Conservation (phyloP, 1,140 invertebrate species). For the Heterodera schachtii region DNA sequence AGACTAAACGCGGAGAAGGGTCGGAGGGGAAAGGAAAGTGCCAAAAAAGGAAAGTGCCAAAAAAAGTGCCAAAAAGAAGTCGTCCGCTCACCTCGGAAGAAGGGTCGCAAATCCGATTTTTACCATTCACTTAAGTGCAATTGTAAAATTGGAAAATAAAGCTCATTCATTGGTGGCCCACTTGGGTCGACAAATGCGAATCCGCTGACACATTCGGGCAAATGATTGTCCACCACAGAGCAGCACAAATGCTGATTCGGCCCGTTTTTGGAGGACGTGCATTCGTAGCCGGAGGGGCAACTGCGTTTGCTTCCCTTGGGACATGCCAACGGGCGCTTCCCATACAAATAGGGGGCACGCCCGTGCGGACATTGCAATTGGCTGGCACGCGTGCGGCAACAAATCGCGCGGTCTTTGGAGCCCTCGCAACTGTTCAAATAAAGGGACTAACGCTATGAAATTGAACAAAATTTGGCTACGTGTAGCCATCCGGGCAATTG, state of each 20-base stretch:
- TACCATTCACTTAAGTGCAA: constrained; percentile 30
- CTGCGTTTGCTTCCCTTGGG: constrained; percentile 56
- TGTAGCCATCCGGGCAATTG: constrained; percentile 64
- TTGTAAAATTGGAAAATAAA: not conserved
- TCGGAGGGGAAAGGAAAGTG: too few species aligned
- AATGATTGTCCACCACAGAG: constrained; percentile 46
- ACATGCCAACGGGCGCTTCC: constrained; percentile 51
- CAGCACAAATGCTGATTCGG: constrained; percentile 57
- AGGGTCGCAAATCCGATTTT: constrained; percentile 52
- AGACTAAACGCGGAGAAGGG: not conserved
- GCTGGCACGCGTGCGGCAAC: constrained; percentile 43
- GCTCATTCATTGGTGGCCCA: not conserved
- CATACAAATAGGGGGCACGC: constrained; percentile 52
- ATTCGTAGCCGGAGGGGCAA: constrained; percentile 59
- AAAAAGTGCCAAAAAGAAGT: not conserved
- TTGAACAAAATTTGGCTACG: constrained; percentile 30
- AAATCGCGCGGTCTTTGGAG: constrained; percentile 54
- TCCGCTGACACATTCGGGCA: constrained; percentile 60
- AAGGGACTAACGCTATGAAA: not conserved
- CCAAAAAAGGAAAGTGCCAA: not conserved
- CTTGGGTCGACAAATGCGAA: constrained; percentile 59
- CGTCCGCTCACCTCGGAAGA: constrained; percentile 22
- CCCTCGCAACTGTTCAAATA: constrained; percentile 52
- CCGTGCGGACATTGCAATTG: constrained; percentile 53
- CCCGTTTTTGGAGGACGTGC: constrained; percentile 51